Percentiles rank a stretch among this genome's conserved stretches.
Conservation (phyloP, 2,888 invertebrate species). For the Dusona sp. region DNA sequence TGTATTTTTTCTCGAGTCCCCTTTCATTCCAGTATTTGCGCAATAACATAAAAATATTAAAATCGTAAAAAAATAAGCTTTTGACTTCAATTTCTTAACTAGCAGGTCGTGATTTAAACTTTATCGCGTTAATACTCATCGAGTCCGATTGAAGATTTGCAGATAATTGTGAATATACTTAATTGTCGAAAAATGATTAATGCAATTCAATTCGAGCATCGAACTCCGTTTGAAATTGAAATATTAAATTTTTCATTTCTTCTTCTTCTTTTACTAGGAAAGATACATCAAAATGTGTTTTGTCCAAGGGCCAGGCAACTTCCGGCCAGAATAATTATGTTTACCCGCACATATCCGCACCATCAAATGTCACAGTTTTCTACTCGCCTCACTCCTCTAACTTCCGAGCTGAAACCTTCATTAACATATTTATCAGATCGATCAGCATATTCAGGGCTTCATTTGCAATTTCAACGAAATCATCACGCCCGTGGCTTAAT, state of each 20-base stretch:
- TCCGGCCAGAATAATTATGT: slow-evolving; percentile 5
- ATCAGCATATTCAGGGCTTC: slow-evolving; percentile 66
- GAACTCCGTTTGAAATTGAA: background rate
- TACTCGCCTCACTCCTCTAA: background rate
- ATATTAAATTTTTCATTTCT: background rate
- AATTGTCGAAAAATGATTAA: background rate
- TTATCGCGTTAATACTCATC: background rate
- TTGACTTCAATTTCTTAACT: background rate
- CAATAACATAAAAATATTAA: background rate
- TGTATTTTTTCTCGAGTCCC: background rate
- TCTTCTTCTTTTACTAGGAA: background rate
- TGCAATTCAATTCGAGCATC: background rate
- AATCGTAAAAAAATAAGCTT: background rate
- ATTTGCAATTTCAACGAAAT: slow-evolving; percentile 66
- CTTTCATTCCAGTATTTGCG: background rate
- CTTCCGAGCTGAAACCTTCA: too few species aligned
- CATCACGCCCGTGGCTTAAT: slow-evolving; percentile 18
- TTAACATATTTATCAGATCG: slow-evolving; percentile 69
- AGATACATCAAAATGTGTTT: background rate
- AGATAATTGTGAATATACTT: background rate
- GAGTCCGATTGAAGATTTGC: background rate
- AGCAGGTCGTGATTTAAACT: background rate
- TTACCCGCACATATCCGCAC: background rate
- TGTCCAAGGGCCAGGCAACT: background rate
- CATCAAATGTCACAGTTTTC: slow-evolving; percentile 23